These are phyloP conservation scores for Junonia oenone DNA, from an alignment of 2,888 invertebrate genomes.

Conservation along the genomic window DNA sequence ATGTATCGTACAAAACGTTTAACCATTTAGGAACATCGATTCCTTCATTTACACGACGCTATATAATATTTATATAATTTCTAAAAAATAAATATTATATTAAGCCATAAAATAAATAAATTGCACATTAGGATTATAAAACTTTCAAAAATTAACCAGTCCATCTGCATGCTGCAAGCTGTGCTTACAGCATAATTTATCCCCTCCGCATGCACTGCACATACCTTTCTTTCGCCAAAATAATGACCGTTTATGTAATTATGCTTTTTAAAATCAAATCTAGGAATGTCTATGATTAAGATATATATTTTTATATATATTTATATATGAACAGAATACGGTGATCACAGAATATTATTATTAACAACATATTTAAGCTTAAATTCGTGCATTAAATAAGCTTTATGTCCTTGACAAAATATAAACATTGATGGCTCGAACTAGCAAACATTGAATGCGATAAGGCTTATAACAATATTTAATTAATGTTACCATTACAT, in stretches of 20 bases:
- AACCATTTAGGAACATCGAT: conserved; percentile 70
- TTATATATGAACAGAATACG: conserved; percentile 61
- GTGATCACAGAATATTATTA: conserved; percentile 60
- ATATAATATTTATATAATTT: conserved; percentile 60
- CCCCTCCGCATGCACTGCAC: conserved; percentile 52
- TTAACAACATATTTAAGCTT: conserved; percentile 45
- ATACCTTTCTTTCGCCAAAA: conserved; percentile 43
- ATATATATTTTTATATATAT: conserved; percentile 39
- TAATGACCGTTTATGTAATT: conserved; percentile 23
- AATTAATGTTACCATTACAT: conserved; percentile 37
- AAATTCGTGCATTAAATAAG: conserved; percentile 42
- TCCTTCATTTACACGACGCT: conserved; percentile 55
- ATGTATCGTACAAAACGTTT: conserved; percentile 62
- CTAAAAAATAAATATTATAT: conserved; percentile 75
- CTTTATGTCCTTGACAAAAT: conserved; percentile 39
- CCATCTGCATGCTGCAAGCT: conserved; percentile 50
- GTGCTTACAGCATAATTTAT: conserved; percentile 43
- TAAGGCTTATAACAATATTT: conserved; percentile 54
- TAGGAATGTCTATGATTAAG: conserved; percentile 71
- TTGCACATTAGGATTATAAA: conserved; percentile 71
- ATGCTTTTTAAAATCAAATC: conserved; percentile 48
- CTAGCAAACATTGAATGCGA: conserved; percentile 44
- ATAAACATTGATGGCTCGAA: conserved; percentile 33
- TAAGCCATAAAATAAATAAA: conserved; percentile 75
- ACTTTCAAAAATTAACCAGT: conserved; percentile 61